These are phyloP conservation scores for Drosophila teissieri DNA, from an alignment of 1,140 invertebrate genomes.

Conservation along the genomic window DNA sequence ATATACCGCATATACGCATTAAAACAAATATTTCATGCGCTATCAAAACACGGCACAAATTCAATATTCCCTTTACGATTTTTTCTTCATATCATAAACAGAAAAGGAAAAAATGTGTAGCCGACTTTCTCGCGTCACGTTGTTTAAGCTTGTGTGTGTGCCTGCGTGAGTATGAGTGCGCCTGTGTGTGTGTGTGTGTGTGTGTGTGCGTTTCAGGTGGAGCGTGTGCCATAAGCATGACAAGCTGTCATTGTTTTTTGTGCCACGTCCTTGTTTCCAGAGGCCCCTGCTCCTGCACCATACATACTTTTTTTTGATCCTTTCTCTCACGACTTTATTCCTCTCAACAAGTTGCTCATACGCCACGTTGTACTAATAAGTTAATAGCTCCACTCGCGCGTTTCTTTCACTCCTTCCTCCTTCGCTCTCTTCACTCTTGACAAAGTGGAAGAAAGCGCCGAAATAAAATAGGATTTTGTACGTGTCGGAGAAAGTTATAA, in stretches of 20 bases:
- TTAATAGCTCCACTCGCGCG: conserved; percentile 56
- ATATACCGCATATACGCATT: background rate
- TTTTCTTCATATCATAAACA: background rate
- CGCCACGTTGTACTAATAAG: conserved; percentile 75
- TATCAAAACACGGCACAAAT: conserved; percentile 29
- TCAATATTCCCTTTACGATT: conserved; percentile 33
- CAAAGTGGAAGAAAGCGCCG: conserved; percentile 70
- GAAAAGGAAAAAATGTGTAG: conserved; percentile 32
- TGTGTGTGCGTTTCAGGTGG: conserved; percentile 43
- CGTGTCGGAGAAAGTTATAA: conserved; percentile 45
- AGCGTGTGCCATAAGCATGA: conserved; percentile 60
- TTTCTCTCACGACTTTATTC: conserved; percentile 40
- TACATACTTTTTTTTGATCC: background rate
- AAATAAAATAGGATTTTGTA: conserved; percentile 80
- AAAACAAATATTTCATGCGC: conserved; percentile 31
- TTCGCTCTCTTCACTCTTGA: conserved; percentile 54
- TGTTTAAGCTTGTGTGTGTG: conserved; percentile 11
- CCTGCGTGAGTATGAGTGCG: conserved; percentile 1
- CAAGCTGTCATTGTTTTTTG: conserved; percentile 75
- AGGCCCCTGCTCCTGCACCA: background rate
- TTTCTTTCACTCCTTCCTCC: background rate
- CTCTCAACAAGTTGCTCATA: conserved; percentile 71
- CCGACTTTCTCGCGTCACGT: conserved; percentile 51
- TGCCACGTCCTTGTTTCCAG: conserved; percentile 30
- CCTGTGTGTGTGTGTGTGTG: conserved; percentile 7